Evolutionary conservation across 1,140 invertebrate species (phyloP).

Genomic region (Drosophila prosaltans): DNA sequence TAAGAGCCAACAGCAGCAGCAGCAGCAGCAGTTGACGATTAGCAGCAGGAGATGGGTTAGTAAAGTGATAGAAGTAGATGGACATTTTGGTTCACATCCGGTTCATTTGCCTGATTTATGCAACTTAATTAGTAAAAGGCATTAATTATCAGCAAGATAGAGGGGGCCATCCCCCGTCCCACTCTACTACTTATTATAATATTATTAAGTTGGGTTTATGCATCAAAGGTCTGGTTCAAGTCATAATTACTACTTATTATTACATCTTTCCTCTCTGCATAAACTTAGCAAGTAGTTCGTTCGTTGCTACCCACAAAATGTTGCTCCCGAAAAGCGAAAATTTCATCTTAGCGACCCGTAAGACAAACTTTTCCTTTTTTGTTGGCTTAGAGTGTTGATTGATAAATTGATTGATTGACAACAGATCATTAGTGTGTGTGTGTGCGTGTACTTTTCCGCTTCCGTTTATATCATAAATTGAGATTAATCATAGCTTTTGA

Average conservation of each 20-base stretch:
- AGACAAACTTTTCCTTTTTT: slow-evolving; percentile 1
- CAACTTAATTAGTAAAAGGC: slow-evolving; percentile 65
- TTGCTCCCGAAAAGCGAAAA: slow-evolving; percentile 12
- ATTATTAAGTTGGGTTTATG: slow-evolving; percentile 1
- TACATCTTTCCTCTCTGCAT: background rate
- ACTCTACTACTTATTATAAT: background rate
- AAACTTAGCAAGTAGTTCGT: background rate
- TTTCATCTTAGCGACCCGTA: slow-evolving; percentile 14
- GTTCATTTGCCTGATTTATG: slow-evolving; percentile 70
- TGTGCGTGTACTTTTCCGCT: slow-evolving; percentile 16
- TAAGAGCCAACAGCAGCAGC: slow-evolving; percentile 29
- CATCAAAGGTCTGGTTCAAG: background rate
- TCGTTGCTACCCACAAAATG: background rate
- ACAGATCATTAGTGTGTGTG: slow-evolving; percentile 54
- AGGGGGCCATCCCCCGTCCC: background rate
- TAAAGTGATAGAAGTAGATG: background rate
- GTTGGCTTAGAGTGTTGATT: slow-evolving; percentile 51
- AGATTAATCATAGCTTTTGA: slow-evolving; percentile 76
- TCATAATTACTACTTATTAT: slow-evolving; percentile 5
- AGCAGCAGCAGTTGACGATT: slow-evolving; percentile 3
- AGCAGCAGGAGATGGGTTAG: background rate
- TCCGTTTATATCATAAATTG: slow-evolving; percentile 72
- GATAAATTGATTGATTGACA: slow-evolving; percentile 77
- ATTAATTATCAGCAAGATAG: slow-evolving; percentile 12
- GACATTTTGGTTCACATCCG: slow-evolving; percentile 34